Base-by-base conservation (phyloP, 2,113 vertebrate species). In the Australoheros scitulus region DNA sequence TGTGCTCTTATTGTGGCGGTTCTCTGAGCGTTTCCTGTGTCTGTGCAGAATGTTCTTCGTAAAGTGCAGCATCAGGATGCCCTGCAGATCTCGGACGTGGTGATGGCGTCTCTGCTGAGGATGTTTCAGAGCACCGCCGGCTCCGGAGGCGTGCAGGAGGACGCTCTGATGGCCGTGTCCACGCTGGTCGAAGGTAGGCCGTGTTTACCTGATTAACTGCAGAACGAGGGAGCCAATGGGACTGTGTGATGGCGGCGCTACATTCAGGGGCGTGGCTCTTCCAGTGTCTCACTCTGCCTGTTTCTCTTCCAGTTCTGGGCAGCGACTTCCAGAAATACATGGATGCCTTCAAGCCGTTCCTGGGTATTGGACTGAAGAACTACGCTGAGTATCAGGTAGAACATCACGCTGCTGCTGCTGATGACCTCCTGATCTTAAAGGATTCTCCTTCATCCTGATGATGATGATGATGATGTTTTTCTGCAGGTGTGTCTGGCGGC, bases 41-140 rank as follows among this genome's bases (percentile, higher is more conserved):
- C 22, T 60, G 24, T 70, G 1, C 87, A 99, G 98, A 99, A 99
- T 5, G 98, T 99, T 13, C 95, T 99, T 0, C 92, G 97, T 61
- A 99, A 99, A 91, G 98, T 99, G 2, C 98, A 99, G 93, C 97
- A 97, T 77, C 97, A 99, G 92, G 98, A 99, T 13, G 98, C 98
- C 2, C 92, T 99, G 88, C 98, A 99, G 96, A 99, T 99, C 92
- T 99, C 98, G 0, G 98, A 99, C 8, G 97, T 99, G 87, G 98
- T 99, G 74, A 99, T 99, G 98, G 98, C 97, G 1, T 99, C 97
- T 7, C 95, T 99, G 85, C 95, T 99, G 64, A 92, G 98, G 60
- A 99, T 99, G 98, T 99, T 99, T 85, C 98, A 99, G 94, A 99
- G 97, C 96, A 99, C 98, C 0, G 98, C 98, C 0, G 98, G 98